These are phyloP conservation scores for Cosmia trapezina DNA, from an alignment of 2,888 invertebrate genomes.

Conservation along the genomic window DNA sequence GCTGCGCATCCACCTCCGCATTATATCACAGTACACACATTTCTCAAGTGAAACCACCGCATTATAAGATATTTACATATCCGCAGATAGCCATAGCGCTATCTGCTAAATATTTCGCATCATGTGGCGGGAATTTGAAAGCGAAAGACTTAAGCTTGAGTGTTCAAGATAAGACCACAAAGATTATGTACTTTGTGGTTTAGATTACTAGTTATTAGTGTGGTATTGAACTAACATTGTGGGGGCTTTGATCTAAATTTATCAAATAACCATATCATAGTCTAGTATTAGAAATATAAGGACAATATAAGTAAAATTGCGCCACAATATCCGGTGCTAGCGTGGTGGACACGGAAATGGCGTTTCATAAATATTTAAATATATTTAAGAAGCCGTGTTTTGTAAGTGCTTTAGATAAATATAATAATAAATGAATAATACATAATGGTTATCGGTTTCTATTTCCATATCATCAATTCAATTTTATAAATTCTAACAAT, in stretches of 20 bases:
- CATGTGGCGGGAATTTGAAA: slow-evolving; percentile 38
- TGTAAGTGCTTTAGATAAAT: slow-evolving; percentile 23
- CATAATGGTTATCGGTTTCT: slow-evolving; percentile 11
- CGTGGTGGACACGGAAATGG: slow-evolving; percentile 9
- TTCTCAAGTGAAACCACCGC: slow-evolving; percentile 45
- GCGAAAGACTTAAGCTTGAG: slow-evolving; percentile 17
- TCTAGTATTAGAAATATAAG: background rate
- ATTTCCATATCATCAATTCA: slow-evolving; percentile 8
- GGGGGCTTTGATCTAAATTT: background rate
- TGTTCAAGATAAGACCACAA: slow-evolving; percentile 4
- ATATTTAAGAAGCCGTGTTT: background rate
- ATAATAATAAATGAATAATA: slow-evolving; percentile 20
- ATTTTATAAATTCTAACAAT: background rate
- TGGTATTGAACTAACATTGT: slow-evolving; percentile 1
- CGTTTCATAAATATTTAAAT: slow-evolving; percentile 39
- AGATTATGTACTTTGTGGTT: slow-evolving; percentile 20
- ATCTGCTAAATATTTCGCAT: slow-evolving; percentile 37
- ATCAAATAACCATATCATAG: background rate
- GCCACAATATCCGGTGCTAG: slow-evolving; percentile 27
- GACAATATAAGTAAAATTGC: background rate
- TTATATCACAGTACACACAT: slow-evolving; percentile 46
- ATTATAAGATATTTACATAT: slow-evolving; percentile 45
- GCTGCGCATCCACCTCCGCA: slow-evolving; percentile 19
- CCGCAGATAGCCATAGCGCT: slow-evolving; percentile 18
- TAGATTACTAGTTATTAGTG: background rate